Evolutionary conservation across 2,113 vertebrate genomes (phyloP), one percentile per base, ranked within the genome.

Genomic region (Acanthochromis polyacanthus): DNA sequence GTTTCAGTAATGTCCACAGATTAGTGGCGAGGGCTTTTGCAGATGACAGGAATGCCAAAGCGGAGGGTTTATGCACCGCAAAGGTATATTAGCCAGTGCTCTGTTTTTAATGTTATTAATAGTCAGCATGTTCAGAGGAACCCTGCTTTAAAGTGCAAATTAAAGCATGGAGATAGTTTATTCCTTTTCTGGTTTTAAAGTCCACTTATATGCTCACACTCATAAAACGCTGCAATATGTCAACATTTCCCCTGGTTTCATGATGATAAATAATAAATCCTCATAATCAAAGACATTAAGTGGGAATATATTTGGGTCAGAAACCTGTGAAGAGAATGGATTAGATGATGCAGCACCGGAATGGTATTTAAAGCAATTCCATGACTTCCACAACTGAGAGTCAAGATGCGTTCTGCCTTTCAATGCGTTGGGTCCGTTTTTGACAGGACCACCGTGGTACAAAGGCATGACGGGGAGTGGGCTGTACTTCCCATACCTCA

Each of bases 261-360:
- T 56, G 67, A 71, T 45, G 65, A 75, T 64, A 64, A 68, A 75
- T 59, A 75, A 75, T 72, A 79, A 75, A 81, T 73, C 82, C 63
- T 66, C 40, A 55, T 66, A 59, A 51, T 74, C 40, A 36, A 59
- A 75, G 81, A 72, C 67, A 68, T 72, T 71, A 76, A 53, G 58
- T 28, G n/a, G 65, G 56, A 81, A 81, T 73, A 58, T 43, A 70
- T 69, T 36, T 57, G 28, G 63, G 67, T 59, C 71, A 73, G 36
- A 81, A 78, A 81, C 48, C 70, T 52, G 53, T 75, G 15, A 40
- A 62, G 25, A 70, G 25, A 68, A 79, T 69, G 23, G 32, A 69
- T 72, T 79, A 38, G 68, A 79, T 63, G 55, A 62, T 56, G 62
- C 40, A 64, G 46, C 70, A 57, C 17, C 6, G 30, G 25, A 15